Evolutionary conservation across 2,888 invertebrate species (phyloP).

Genomic region (Notodonta ziczac): DNA sequence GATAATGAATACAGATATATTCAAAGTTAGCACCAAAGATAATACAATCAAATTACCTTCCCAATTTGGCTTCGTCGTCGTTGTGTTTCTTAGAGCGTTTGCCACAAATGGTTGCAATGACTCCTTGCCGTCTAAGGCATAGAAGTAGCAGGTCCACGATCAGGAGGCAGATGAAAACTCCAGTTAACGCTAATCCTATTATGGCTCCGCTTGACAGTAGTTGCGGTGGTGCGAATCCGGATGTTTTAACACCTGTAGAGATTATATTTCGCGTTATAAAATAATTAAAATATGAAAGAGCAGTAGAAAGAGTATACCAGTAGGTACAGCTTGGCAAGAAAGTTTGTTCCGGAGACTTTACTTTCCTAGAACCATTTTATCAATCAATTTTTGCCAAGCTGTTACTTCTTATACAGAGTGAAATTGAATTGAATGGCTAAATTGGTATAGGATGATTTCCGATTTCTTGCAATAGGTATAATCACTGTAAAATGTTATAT

Average conservation of each 20-base stretch:
- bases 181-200: slow-evolving; percentile 93
- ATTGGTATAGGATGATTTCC: too few species aligned
- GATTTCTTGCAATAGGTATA: too few species aligned
- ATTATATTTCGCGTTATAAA: slow-evolving; percentile 38
- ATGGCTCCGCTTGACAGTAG: slow-evolving; percentile 90
- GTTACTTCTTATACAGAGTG: slow-evolving; percentile 4
- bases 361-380: background rate
- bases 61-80: slow-evolving; percentile 92
- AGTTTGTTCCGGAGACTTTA: background rate
- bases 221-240: slow-evolving; percentile 79
- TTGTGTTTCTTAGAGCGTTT: slow-evolving; percentile 88
- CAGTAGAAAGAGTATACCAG: slow-evolving; percentile 61
- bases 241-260: slow-evolving; percentile 74
- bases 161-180: slow-evolving; percentile 91
- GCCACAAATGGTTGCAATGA: slow-evolving; percentile 89
- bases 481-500: too few species aligned
- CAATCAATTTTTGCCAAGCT: slow-evolving; percentile 1
- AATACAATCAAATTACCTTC: slow-evolving; percentile 86
- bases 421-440: too few species aligned
- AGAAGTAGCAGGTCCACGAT: slow-evolving; percentile 94
- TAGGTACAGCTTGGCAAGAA: slow-evolving; percentile 8
- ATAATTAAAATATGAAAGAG: slow-evolving; percentile 42
- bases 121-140: slow-evolving; percentile 86
- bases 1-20: slow-evolving; percentile 18
- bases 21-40: slow-evolving; percentile 18